Evolutionary conservation across 2,113 vertebrate genomes (phyloP).

Genomic region (human): GRCh38 chr6:131167501-131168000

Average conservation of each 20-base stretch:
- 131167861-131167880: neutral
- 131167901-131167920: neutral
- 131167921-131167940: neutral
- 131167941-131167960: neutral
- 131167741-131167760: no score
- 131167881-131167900: neutral
- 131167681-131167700: no score
- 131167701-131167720: no score
- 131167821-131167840: constrained; percentile 13
- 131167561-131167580: neutral
- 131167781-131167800: neutral
- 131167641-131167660: neutral
- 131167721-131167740: no score
- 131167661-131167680: neutral
- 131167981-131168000: constrained; percentile 82
- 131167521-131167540: neutral
- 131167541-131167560: neutral
- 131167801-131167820: neutral
- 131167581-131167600: neutral
- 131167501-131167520: neutral
- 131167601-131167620: neutral
- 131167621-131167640: neutral
- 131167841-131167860: neutral
- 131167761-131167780: neutral
- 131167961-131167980: constrained; percentile 73